A percentile compares a stretch with the other conserved stretches of the same genome.
Conservation (phyloP, 2,888 invertebrate species). For the Cerceris rybyensis region DNA sequence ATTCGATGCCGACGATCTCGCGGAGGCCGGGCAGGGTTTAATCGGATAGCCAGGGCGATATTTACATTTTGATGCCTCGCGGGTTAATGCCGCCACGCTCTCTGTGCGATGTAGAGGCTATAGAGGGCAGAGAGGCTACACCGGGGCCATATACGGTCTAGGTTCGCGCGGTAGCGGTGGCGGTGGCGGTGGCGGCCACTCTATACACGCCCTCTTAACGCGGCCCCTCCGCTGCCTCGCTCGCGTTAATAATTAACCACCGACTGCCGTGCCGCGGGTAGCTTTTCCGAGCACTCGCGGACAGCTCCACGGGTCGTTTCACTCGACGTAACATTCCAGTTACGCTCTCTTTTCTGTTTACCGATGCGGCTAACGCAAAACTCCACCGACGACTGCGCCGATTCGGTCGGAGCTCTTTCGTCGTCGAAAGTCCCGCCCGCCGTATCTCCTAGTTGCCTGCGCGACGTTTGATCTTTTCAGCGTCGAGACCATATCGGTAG, state of each 20-base stretch:
- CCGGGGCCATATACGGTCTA: too few species aligned
- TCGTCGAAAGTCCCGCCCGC: background rate
- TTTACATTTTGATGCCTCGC: constrained; percentile 64
- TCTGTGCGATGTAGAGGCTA: background rate
- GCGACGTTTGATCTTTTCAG: too few species aligned
- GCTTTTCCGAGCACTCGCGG: constrained; percentile 55
- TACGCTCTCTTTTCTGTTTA: constrained; percentile 37
- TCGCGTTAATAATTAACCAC: constrained; percentile 76
- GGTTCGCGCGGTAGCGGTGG: too few species aligned
- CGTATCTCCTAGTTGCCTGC: constrained; percentile 5
- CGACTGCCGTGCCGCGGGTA: constrained; percentile 57
- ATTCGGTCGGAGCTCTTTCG: background rate
- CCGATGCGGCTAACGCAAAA: constrained; percentile 34
- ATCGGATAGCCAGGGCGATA: constrained; percentile 61
- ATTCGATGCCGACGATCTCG: constrained; percentile 28
- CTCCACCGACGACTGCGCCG: background rate
- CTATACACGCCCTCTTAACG: constrained; percentile 59
- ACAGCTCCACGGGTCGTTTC: constrained; percentile 67
- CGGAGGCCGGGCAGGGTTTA: constrained; percentile 49
- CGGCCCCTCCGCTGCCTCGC: constrained; percentile 64
- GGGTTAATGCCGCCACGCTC: constrained; percentile 38
- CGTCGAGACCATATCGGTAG: too few species aligned
- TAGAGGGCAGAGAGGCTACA: too few species aligned
- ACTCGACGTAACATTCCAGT: constrained; percentile 55
- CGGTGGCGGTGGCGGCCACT: background rate